These are phyloP conservation scores for Luscinia luscinia DNA, from an alignment of 2,797 vertebrate species.

Conservation along the genomic window DNA sequence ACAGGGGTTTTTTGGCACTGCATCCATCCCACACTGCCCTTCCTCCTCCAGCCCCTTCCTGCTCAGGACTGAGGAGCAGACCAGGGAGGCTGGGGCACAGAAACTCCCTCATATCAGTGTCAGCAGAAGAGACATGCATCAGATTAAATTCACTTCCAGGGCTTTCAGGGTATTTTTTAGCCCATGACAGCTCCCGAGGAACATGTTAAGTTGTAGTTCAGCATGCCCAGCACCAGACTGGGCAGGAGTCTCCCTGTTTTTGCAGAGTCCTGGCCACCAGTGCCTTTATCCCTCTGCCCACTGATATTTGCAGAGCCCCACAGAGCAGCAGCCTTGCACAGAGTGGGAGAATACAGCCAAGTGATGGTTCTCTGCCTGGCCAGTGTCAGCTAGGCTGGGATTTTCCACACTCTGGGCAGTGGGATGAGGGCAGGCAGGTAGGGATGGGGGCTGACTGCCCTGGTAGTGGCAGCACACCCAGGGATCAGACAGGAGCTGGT, in stretches of 20 bases:
- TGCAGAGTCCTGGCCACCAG: background rate
- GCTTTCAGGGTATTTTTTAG: background rate
- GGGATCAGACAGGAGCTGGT: background rate
- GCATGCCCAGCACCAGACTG: background rate
- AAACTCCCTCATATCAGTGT: background rate
- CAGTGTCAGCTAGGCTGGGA: background rate
- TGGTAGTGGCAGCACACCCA: rapidly evolving
- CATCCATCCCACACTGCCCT: rapidly evolving
- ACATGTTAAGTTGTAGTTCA: background rate
- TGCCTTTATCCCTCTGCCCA: background rate
- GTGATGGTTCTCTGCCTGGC: rapidly evolving
- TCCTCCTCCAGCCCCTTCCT: background rate
- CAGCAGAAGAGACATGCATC: background rate
- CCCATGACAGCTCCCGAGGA: background rate
- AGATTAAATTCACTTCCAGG: background rate
- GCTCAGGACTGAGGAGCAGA: background rate
- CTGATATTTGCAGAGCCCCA: background rate
- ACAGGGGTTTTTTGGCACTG: background rate
- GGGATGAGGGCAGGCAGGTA: background rate
- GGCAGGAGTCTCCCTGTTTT: background rate
- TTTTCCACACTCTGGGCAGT: background rate
- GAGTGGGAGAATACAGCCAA: background rate
- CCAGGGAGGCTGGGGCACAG: rapidly evolving
- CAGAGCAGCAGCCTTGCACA: background rate
- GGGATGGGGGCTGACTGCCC: background rate